These are phyloP conservation scores for Globicephala melas DNA, from an alignment of 2,113 vertebrate species.

Conservation along the genomic window DNA sequence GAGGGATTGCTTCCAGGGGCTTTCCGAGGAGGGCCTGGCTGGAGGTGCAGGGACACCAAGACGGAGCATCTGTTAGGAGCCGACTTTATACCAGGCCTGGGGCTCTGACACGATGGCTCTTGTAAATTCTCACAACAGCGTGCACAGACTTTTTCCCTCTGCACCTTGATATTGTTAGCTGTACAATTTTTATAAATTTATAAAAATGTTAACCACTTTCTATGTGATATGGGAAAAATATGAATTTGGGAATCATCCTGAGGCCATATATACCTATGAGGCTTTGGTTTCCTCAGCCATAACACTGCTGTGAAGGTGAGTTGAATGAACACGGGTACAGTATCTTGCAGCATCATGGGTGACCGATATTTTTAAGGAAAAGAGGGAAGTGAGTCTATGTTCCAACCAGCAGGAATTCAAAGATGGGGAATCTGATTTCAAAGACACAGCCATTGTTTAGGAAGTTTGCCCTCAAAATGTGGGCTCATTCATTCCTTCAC, in stretches of 20 bases:
- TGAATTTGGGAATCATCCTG: neutral
- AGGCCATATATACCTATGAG: neutral
- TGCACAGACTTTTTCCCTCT: neutral
- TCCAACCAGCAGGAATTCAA: neutral
- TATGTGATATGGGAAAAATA: neutral
- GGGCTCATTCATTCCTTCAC: neutral
- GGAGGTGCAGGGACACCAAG: neutral
- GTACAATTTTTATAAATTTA: neutral
- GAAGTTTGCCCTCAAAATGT: neutral
- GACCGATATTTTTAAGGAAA: neutral
- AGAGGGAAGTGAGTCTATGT: neutral
- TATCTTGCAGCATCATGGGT: neutral
- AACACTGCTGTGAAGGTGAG: neutral
- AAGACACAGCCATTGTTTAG: neutral
- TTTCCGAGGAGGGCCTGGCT: neutral
- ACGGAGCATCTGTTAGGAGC: neutral
- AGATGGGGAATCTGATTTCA: neutral
- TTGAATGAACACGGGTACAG: neutral
- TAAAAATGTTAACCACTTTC: neutral
- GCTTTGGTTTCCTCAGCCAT: neutral
- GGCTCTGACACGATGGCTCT: neutral
- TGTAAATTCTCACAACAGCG: neutral
- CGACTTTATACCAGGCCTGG: accelerated
- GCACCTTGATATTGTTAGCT: neutral
- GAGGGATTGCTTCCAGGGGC: neutral